A percentile compares a stretch with the other conserved stretches of the same genome.
These are phyloP conservation scores for Spisula subtruncata DNA, from an alignment of 2,888 invertebrate species.

Conservation along the genomic window DNA sequence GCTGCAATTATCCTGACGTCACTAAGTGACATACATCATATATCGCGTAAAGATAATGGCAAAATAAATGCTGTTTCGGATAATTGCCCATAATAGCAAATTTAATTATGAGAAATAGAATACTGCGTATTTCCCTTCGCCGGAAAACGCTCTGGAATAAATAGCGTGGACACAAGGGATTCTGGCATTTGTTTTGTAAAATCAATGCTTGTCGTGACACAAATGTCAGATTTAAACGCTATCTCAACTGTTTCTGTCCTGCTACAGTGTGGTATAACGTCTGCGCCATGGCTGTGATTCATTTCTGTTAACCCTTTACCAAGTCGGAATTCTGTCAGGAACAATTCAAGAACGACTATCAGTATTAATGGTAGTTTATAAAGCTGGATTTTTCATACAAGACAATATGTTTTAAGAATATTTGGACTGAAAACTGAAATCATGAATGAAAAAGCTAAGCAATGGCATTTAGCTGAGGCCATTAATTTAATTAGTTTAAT, in stretches of 20 bases:
- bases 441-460: no score
- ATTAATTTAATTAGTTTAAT: no score
- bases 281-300: neutral
- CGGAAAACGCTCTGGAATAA: slow-evolving; percentile 67
- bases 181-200: slow-evolving; percentile 68
- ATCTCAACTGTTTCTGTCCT: slow-evolving; percentile 25
- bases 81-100: slow-evolving; percentile 72
- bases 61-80: slow-evolving; percentile 67
- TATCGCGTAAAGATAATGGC: slow-evolving; percentile 68
- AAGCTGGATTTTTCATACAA: no score
- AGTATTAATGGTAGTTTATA: no score
- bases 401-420: no score
- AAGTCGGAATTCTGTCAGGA: neutral
- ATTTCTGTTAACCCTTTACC: neutral
- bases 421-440: no score
- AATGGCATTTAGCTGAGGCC: no score
- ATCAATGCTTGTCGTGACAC: slow-evolving; percentile 67
- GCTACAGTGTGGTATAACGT: slow-evolving; percentile 2
- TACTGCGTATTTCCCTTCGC: slow-evolving; percentile 67
- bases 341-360: neutral
- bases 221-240: slow-evolving; percentile 71
- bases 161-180: slow-evolving; percentile 66
- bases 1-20: slow-evolving; percentile 37
- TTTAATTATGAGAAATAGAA: slow-evolving; percentile 74
- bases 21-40: slow-evolving; percentile 58